These are phyloP conservation scores for Temnopleurus reevesii DNA, from an alignment of 53 echinoderm and acorn worm genomes.

Conservation along the genomic window DNA sequence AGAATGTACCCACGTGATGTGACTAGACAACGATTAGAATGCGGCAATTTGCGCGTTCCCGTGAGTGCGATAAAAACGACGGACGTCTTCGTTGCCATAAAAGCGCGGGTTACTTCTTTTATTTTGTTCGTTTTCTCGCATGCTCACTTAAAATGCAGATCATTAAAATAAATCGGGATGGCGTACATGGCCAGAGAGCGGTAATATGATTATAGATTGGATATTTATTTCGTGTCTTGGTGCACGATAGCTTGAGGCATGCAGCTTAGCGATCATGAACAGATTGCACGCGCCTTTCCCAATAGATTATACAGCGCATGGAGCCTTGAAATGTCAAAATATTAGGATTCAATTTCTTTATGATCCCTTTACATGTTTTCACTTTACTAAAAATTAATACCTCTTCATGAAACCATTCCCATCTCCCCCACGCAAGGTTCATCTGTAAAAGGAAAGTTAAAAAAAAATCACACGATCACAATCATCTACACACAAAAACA, in stretches of 20 bases:
- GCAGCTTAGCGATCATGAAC: conserved; percentile 18
- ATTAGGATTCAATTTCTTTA: not conserved
- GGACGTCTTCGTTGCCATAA: conserved; percentile 23
- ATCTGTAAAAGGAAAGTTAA: too few species aligned
- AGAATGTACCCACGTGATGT: conserved; percentile 39
- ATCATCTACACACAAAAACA: too few species aligned
- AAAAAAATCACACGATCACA: not conserved
- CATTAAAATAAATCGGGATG: conserved; percentile 44
- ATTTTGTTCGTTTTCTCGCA: not conserved
- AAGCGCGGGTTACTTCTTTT: not conserved
- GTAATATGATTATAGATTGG: conserved; percentile 46
- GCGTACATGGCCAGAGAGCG: not conserved
- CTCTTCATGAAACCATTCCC: too few species aligned
- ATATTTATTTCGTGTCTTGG: conserved; percentile 4
- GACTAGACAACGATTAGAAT: conserved; percentile 37
- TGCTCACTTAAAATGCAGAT: conserved; percentile 23
- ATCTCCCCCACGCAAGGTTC: not conserved
- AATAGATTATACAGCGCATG: not conserved
- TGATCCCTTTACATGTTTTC: not conserved
- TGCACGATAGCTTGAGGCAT: not conserved
- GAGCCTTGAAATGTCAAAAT: not conserved
- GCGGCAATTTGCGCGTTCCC: conserved; percentile 53
- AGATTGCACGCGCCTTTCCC: not conserved
- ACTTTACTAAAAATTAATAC: not conserved
- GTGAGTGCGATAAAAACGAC: conserved; percentile 37